Evolutionary conservation across 2,797 vertebrate species (phyloP).

Genomic region (Coreius guichenoti): DNA sequence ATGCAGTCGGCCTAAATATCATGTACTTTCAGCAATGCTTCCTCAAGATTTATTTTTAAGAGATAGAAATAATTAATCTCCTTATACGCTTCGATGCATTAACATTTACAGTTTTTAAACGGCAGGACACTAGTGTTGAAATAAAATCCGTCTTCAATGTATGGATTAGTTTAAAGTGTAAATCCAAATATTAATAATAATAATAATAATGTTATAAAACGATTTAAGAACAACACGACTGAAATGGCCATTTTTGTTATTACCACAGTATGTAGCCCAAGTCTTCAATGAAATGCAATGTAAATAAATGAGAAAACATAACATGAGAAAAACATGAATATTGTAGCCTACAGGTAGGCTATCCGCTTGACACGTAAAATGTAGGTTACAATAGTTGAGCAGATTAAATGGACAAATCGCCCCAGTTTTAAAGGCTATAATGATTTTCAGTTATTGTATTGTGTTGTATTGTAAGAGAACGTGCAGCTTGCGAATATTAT

Average conservation of each 20-base stretch:
- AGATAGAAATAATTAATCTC: neutral
- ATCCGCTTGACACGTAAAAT: constrained; percentile 13
- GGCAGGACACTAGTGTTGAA: neutral
- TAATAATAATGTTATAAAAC: neutral
- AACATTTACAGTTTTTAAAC: constrained; percentile 3
- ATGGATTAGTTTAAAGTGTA: neutral
- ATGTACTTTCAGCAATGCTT: neutral
- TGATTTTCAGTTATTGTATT: constrained; percentile 7
- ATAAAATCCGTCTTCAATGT: neutral
- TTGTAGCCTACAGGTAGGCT: constrained; percentile 2
- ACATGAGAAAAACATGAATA: neutral
- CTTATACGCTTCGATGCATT: neutral
- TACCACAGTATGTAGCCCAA: neutral
- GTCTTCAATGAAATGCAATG: neutral
- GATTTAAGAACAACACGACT: neutral
- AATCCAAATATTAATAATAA: neutral
- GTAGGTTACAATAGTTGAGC: neutral
- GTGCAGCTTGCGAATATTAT: neutral
- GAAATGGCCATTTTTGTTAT: neutral
- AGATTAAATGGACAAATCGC: neutral
- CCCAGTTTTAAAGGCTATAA: neutral
- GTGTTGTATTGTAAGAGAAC: neutral
- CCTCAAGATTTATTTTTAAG: neutral
- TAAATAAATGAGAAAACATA: neutral
- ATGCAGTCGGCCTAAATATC: constrained; percentile 1